Base-by-base conservation (phyloP, 1,140 invertebrate genomes). In the Octopus sinensis region DNA sequence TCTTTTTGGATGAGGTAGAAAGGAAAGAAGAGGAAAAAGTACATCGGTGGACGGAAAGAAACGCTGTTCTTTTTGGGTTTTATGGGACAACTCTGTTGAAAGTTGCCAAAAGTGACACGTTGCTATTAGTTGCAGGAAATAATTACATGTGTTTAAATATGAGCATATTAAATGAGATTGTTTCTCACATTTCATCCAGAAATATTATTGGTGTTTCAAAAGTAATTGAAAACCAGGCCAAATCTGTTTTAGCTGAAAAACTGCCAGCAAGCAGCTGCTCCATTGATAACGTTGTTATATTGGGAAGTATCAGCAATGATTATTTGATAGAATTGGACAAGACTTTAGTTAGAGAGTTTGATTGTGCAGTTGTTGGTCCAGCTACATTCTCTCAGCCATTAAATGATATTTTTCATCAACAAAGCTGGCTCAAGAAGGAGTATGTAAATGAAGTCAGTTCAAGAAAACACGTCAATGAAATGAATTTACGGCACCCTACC, bases 61-160 rank as follows among this genome's bases (percentile, higher is more conserved):
- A 88, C 84, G 78, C 81, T n/a, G 83, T 86, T 10, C 80, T 84
- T n/a, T 90, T 89, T 84, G 80, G 78, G 23, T 82, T 83, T 54
- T 90, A 89, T 86, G 88, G 86, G 9, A 84, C 85, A 62, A 79
- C 86, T 9, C 89, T 91, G 17, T 86, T 89, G 79, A 79, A 87
- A 9, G 85, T 86, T 9, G 86, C 88, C 5, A 82, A 83, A 54
- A 87, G 84, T 76, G 86, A 86, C 78, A 86, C 86, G 13, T 85
- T 86, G 78, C 87, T 91, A 10, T 76, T 91, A 52, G 30, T 91
- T 7, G 84, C 85, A 56, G 88, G 90, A 10, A 77, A 78, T 80
- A 89, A 89, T 13, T 89, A 89, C 5, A 71, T 89, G 43, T 90
- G 90, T 83, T 88, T 89, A 79, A n/a, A 86, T 82, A 83, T 85